Base-by-base conservation (phyloP, 2,888 invertebrate species). In the Villa cingulata region DNA sequence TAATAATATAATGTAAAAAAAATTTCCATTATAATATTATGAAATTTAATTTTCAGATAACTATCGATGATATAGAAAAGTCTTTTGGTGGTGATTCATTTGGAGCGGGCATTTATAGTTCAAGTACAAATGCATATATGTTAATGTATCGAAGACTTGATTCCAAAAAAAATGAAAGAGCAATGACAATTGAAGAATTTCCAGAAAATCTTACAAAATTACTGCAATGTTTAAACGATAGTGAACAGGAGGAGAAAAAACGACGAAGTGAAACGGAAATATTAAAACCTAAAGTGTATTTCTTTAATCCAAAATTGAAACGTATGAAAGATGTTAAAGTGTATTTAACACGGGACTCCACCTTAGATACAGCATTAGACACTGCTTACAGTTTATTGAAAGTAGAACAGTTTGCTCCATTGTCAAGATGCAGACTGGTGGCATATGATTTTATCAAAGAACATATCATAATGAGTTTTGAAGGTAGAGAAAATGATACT, bases 51-150 rank as follows among this genome's bases (percentile, higher is more conserved):
- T 43, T 18, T 37, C 40, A 84, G 81, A 82, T 87, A 40, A 84
- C 83, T 0, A 75, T 80, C 55, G 83, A 86, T 56, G 88, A 90
- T 58, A 86, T 90, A 48, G 75, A 78, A 56, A 84, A 82, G 65
- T 84, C 87, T 0, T 90, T 84, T 64, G 90, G 90, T 10, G 90
- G 90, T 15, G 85, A 86, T 29, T 79, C 79, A 29, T 74, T 78
- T 27, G 70, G 76, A 51, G 74, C 77, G 16, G 81, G 82, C 37
- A 78, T 80, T 34, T 86, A 81, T 62, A 81, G 81, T 56, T 81
- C 83, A 46, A 87, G 86, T 59, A 86, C 87, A 41, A 89, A 88
- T 65, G 90, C 89, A 0, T 90, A 90, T 60, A 90, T 90, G 89
- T 72, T 91, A 48, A 87, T 90, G 84, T 91, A 90, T 62, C 72